phyloP scores from a whole-genome alignment of 2,113 vertebrate genomes.

The Lepidothrix coronata region DNA sequence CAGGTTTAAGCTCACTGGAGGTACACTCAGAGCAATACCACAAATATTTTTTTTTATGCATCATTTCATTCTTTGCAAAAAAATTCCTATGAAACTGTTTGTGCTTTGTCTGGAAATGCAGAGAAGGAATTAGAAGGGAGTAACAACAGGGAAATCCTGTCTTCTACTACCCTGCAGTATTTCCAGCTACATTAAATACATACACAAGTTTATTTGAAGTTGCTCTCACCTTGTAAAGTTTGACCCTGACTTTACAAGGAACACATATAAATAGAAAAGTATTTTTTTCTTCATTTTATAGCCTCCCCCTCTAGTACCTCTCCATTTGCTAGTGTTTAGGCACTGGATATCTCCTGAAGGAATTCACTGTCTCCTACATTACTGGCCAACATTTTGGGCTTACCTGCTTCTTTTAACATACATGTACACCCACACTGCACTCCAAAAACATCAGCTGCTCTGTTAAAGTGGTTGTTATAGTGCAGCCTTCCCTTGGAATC shows the following conservation, averaged over 20 bases:
- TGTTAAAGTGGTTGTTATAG: rapidly evolving
- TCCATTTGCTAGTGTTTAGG: not conserved
- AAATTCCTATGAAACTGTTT: not conserved
- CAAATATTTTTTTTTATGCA: rapidly evolving
- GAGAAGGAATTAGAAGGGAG: not conserved
- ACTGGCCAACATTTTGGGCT: not conserved
- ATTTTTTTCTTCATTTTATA: not conserved
- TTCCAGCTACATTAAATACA: not conserved
- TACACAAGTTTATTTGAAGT: not conserved
- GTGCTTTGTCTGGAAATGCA: not conserved
- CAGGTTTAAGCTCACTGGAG: not conserved
- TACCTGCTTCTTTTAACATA: not conserved
- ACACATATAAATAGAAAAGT: not conserved
- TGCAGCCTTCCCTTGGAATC: not conserved
- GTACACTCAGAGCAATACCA: not conserved
- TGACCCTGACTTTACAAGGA: not conserved
- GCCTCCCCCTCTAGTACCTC: not conserved
- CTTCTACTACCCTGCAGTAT: not conserved
- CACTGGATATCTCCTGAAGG: not conserved
- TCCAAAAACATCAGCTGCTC: not conserved
- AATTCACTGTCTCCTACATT: not conserved
- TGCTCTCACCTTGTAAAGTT: not conserved
- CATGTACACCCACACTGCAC: rapidly evolving
- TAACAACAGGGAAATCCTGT: not conserved
- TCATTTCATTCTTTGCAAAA: not conserved